Conservation (phyloP, 2,797 vertebrate species). For the Gorsachius magnificus region DNA sequence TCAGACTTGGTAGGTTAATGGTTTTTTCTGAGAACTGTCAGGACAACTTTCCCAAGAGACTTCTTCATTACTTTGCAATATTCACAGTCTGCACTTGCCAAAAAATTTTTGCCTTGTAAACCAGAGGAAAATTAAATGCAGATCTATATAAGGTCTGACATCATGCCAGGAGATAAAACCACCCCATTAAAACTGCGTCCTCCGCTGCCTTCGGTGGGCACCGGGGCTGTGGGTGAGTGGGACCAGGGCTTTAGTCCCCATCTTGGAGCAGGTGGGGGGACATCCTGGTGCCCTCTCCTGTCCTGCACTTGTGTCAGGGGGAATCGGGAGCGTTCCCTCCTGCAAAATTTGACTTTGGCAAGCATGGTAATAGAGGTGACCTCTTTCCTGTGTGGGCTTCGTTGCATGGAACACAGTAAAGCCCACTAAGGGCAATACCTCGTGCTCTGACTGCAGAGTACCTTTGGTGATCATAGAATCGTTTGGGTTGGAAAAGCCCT, state of each 20-base stretch:
- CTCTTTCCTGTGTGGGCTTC: neutral
- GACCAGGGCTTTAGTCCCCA: accelerated
- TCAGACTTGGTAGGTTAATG: accelerated
- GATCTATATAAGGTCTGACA: neutral
- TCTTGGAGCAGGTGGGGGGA: neutral
- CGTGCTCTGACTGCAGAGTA: no score
- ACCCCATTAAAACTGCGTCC: neutral
- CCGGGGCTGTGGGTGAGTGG: neutral
- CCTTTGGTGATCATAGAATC: no score
- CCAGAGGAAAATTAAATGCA: neutral
- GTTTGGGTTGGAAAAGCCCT: no score
- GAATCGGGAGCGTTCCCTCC: accelerated
- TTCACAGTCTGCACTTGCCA: neutral
- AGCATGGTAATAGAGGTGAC: neutral
- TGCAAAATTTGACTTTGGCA: neutral
- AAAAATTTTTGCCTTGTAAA: neutral
- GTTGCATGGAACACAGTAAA: neutral
- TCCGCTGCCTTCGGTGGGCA: accelerated
- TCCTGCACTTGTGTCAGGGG: neutral
- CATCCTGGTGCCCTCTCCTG: neutral
- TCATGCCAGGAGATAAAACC: neutral
- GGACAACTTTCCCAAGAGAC: neutral
- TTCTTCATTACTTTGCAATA: neutral
- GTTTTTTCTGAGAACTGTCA: neutral
- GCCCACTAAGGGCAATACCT: neutral